Conservation (phyloP, 2,113 vertebrate species). For the Stercorarius parasiticus region DNA sequence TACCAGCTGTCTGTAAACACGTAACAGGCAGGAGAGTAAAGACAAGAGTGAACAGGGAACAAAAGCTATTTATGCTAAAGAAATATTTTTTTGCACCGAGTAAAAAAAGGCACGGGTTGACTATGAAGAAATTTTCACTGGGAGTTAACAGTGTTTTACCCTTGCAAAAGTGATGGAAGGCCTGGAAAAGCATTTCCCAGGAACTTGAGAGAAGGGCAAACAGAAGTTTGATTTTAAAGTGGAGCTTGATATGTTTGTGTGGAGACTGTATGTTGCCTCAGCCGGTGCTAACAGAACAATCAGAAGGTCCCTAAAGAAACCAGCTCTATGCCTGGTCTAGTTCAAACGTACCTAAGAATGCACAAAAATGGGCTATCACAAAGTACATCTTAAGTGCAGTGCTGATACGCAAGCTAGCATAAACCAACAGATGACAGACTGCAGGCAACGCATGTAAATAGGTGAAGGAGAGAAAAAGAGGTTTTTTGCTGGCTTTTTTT, state of each 20-base stretch:
- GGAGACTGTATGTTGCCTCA: not conserved
- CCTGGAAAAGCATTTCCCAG: not conserved
- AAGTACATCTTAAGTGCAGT: not conserved
- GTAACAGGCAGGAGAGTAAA: not conserved
- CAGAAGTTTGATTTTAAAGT: not conserved
- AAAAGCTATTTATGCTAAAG: not conserved
- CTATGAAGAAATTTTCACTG: not conserved
- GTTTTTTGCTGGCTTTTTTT: too few relatives aligned
- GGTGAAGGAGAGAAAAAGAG: not conserved
- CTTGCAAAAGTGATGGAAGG: not conserved
- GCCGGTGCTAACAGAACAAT: not conserved
- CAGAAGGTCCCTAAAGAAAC: not conserved
- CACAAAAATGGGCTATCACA: not conserved
- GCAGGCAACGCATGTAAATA: not conserved
- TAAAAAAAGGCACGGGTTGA: not conserved
- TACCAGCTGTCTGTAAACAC: not conserved
- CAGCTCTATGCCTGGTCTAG: not conserved
- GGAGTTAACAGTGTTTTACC: not conserved
- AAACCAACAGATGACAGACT: not conserved
- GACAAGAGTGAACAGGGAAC: not conserved
- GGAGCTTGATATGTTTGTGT: not conserved
- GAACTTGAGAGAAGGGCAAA: not conserved
- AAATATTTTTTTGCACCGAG: fast-evolving
- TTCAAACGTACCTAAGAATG: not conserved
- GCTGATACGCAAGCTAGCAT: not conserved